Conservation (phyloP, 2,113 vertebrate species). For the Kryptolebias marmoratus region DNA sequence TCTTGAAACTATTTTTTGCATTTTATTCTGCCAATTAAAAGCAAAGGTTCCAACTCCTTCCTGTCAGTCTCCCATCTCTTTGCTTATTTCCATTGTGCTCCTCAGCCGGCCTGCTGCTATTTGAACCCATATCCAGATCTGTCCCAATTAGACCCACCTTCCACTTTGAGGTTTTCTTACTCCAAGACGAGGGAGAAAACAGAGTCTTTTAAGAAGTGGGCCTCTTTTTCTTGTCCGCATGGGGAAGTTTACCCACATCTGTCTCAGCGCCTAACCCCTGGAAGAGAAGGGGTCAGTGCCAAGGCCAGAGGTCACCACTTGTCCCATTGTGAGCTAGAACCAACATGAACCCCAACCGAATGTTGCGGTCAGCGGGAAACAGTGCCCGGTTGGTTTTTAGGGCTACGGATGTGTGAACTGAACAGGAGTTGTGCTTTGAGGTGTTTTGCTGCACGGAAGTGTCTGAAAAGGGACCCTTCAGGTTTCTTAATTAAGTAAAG, state of each 20-base stretch:
- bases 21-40: constrained; percentile 64
- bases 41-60: constrained; percentile 38
- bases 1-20: constrained; percentile 31
- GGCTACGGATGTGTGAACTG: constrained; percentile 75
- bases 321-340: constrained; percentile 76
- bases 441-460: constrained; percentile 60
- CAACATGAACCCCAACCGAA: constrained; percentile 74
- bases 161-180: constrained; percentile 71
- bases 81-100: constrained; percentile 64
- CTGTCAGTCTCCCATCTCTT: constrained; percentile 49
- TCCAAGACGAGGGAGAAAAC: constrained; percentile 64
- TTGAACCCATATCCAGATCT: constrained; percentile 68
- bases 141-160: constrained; percentile 81
- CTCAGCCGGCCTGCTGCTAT: constrained; percentile 60
- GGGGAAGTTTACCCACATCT: constrained; percentile 84
- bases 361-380: constrained; percentile 65
- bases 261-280: constrained; percentile 78
- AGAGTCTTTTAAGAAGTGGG: constrained; percentile 77
- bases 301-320: constrained; percentile 78
- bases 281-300: constrained; percentile 77
- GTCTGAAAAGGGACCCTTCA: constrained; percentile 71
- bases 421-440: constrained; percentile 78
- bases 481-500: constrained; percentile 77
- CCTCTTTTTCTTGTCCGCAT: constrained; percentile 73
- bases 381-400: constrained; percentile 67